A percentile compares a stretch with the other conserved stretches of the same genome.
Conservation (phyloP, 2,888 invertebrate species). For the Tortricodes alternella region DNA sequence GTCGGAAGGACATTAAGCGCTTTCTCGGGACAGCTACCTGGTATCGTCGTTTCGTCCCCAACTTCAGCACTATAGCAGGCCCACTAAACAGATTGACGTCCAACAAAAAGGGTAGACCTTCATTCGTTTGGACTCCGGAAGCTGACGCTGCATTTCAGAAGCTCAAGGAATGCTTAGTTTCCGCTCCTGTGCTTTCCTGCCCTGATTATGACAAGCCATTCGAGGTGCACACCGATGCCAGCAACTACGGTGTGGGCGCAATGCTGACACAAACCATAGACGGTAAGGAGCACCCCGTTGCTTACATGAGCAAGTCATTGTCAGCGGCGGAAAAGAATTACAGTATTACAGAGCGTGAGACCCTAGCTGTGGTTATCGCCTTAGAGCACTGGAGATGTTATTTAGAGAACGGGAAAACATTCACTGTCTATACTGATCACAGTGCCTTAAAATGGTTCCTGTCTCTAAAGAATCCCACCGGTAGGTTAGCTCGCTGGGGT, state of each 20-base stretch:
- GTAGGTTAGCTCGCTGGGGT: neutral
- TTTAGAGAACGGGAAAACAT: slow-evolving; percentile 16
- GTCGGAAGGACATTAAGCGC: slow-evolving; percentile 8
- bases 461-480: neutral
- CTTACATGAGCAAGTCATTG: slow-evolving; percentile 32
- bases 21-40: slow-evolving; percentile 23
- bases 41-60: slow-evolving; percentile 8
- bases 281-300: slow-evolving; percentile 19
- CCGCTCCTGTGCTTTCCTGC: slow-evolving; percentile 3
- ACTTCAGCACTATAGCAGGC: neutral
- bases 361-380: slow-evolving; percentile 39
- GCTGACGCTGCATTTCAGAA: slow-evolving; percentile 8
- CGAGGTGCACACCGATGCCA: neutral
- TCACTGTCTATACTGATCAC: neutral
- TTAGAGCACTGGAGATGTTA: slow-evolving; percentile 43
- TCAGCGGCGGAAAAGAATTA: slow-evolving; percentile 35
- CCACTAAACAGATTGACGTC: slow-evolving; percentile 18
- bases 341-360: slow-evolving; percentile 40
- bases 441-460: neutral
- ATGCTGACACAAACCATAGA: neutral
- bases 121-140: slow-evolving; percentile 10
- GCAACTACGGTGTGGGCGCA: neutral
- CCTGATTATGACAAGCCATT: neutral
- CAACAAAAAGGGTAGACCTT: neutral
- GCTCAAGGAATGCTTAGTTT: neutral